Evolutionary conservation across 2,113 vertebrate genomes (phyloP).

Genomic region (Odocoileus virginianus): DNA sequence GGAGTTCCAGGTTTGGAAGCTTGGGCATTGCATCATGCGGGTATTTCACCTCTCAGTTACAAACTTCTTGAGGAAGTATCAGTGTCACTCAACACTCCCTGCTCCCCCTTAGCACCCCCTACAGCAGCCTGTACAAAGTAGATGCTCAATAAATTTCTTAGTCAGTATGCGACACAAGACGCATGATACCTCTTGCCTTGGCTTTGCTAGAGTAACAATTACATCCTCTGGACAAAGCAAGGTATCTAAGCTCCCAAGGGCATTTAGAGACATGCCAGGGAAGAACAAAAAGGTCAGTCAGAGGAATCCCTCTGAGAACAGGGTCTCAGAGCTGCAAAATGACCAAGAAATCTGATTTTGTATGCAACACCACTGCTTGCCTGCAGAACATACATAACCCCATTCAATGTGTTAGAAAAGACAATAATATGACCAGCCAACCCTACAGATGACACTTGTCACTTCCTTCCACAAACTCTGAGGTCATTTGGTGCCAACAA

Average conservation of each 20-base stretch:
- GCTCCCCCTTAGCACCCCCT: not conserved
- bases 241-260: not conserved
- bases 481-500: not conserved
- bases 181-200: no score
- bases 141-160: not conserved
- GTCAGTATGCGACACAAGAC: not conserved
- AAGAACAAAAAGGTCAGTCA: not conserved
- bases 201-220: not conserved
- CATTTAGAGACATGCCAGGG: not conserved
- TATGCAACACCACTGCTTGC: not conserved
- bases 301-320: not conserved
- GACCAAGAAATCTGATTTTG: not conserved
- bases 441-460: not conserved
- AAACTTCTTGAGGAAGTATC: no score
- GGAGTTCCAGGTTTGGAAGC: not conserved
- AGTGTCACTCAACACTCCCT: not conserved
- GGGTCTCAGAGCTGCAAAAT: not conserved
- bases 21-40: accelerated
- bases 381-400: accelerated
- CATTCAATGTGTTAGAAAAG: not conserved
- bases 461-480: not conserved
- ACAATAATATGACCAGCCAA: not conserved
- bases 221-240: not conserved
- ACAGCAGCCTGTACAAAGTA: no score
- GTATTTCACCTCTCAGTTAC: not conserved